phyloP scores from a whole-genome alignment of 2,888 invertebrate genomes.

The Cephus nigrinus region DNA sequence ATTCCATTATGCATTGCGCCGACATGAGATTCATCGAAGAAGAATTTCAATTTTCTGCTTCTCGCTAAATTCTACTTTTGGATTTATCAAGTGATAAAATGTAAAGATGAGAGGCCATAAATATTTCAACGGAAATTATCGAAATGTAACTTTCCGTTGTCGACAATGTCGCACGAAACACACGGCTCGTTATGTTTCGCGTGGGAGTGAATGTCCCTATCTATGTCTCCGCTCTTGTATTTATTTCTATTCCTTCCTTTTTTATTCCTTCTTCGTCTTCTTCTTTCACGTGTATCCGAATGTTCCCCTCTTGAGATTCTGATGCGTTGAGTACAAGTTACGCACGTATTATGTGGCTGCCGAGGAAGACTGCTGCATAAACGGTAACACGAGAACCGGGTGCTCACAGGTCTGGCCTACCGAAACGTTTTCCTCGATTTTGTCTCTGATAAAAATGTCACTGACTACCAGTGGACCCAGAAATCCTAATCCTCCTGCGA shows the following conservation, averaged over 20 bases:
- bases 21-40: not conserved
- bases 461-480: not conserved
- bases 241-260: conserved; percentile 2
- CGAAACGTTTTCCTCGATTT: conserved; percentile 5
- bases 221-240: conserved; percentile 31
- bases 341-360: conserved; percentile 46
- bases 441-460: conserved; percentile 5
- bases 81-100: not conserved
- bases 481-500: not conserved
- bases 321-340: conserved; percentile 46
- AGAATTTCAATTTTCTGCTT: not conserved
- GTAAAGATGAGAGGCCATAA: not conserved
- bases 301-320: conserved; percentile 25
- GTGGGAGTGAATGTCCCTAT: conserved; percentile 37
- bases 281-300: conserved; percentile 15
- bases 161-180: not conserved
- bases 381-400: conserved; percentile 48
- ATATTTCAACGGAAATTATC: not conserved
- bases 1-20: not conserved
- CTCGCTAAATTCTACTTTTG: not conserved
- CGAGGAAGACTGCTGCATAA: conserved; percentile 41
- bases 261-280: not conserved
- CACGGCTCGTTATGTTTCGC: conserved; percentile 35
- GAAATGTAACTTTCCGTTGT: not conserved
- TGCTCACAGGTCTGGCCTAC: not conserved